A percentile compares a stretch with the other conserved stretches of the same genome.
These are phyloP conservation scores for Alca torda DNA, from an alignment of 2,797 vertebrate species.

Conservation along the genomic window DNA sequence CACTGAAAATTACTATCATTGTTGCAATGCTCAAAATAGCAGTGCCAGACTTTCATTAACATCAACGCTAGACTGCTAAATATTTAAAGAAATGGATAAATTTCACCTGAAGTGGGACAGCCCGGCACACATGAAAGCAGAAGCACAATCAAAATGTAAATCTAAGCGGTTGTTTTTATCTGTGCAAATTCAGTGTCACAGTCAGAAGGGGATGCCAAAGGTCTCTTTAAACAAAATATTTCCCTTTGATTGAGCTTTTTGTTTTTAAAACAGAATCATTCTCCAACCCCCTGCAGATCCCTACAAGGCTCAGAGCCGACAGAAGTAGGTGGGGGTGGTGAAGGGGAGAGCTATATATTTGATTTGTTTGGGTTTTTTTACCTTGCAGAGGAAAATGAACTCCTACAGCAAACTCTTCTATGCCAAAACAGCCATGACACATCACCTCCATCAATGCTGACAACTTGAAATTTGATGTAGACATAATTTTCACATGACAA, in stretches of 20 bases:
- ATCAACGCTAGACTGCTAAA: constrained; percentile 93
- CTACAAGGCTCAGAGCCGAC: constrained; percentile 51
- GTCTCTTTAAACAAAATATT: constrained; percentile 73
- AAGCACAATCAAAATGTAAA: constrained; percentile 77
- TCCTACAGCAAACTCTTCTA: constrained; percentile 1
- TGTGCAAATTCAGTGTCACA: constrained; percentile 61
- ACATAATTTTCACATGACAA: constrained; percentile 25
- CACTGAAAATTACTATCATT: constrained; percentile 91
- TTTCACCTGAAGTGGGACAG: constrained; percentile 82
- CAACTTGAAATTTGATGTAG: constrained; percentile 34
- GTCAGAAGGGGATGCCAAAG: constrained; percentile 64
- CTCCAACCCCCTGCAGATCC: constrained; percentile 62
- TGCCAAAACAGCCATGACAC: constrained; percentile 32
- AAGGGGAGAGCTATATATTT: constrained; percentile 46
- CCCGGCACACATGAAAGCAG: constrained; percentile 70
- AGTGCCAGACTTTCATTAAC: constrained; percentile 92
- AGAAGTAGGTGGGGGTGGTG: constrained; percentile 65
- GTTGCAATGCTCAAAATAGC: constrained; percentile 86
- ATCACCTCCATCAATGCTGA: constrained; percentile 27
- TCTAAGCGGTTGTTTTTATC: constrained; percentile 69
- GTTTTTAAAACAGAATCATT: constrained; percentile 67
- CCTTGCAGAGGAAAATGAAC: constrained; percentile 51
- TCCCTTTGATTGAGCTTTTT: constrained; percentile 72
- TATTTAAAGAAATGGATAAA: constrained; percentile 91
- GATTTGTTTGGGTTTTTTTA: constrained; percentile 54